Evolutionary conservation across 2,113 vertebrate species (phyloP).

Genomic region (Nothocercus julius): DNA sequence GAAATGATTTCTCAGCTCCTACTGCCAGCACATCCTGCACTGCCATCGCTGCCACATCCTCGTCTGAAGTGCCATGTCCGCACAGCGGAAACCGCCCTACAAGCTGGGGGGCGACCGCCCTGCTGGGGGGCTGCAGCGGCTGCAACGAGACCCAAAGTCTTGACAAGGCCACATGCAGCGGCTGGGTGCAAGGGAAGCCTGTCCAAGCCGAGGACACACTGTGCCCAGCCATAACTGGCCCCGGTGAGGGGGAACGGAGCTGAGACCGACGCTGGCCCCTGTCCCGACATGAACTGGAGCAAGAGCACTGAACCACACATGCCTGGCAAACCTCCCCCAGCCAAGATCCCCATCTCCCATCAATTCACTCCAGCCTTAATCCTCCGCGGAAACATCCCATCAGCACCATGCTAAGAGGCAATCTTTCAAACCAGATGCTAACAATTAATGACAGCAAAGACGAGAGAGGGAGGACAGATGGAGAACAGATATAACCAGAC

Average conservation of each 20-base stretch:
- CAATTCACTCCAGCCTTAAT: conserved; percentile 42
- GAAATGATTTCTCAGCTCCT: neutral
- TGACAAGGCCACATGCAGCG: neutral
- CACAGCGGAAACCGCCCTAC: neutral
- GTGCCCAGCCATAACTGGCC: neutral
- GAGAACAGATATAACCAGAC: neutral
- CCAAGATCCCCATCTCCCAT: neutral
- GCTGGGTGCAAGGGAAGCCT: neutral
- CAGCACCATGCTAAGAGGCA: conserved; percentile 18
- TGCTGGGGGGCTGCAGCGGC: neutral
- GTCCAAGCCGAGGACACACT: neutral
- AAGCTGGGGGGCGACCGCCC: neutral
- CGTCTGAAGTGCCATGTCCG: neutral
- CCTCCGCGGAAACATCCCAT: conserved; percentile 13
- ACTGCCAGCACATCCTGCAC: neutral
- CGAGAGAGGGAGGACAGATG: neutral
- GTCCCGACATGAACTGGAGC: neutral
- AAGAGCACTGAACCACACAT: neutral
- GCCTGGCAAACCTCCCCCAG: neutral
- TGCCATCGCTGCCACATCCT: fast-evolving
- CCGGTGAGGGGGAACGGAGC: neutral
- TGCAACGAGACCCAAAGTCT: neutral
- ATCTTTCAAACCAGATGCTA: neutral
- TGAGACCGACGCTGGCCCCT: neutral
- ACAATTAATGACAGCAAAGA: neutral